phyloP scores from a whole-genome alignment of 2,888 invertebrate genomes.

The Hololepta plana region DNA sequence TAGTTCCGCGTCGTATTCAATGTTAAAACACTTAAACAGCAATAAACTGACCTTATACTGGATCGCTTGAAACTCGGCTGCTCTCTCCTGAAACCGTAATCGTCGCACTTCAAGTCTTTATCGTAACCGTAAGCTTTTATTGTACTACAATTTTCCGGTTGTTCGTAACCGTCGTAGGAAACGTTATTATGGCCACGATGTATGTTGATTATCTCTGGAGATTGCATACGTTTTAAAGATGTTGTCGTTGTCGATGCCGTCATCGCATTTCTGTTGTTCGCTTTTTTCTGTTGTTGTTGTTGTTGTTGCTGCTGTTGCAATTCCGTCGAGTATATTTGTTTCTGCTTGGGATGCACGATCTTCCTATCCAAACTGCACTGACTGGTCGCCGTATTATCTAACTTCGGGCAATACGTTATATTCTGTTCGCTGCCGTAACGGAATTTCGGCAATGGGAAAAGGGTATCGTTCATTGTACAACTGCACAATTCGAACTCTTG shows the following conservation, averaged over 20 bases:
- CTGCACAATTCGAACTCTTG: conserved; percentile 14
- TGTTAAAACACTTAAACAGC: background rate
- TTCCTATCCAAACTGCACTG: conserved; percentile 31
- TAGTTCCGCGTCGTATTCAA: no score
- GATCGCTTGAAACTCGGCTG: conserved; percentile 16
- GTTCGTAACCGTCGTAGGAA: conserved; percentile 19
- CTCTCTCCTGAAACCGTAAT: conserved; percentile 21
- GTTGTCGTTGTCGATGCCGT: background rate
- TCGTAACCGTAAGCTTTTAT: conserved; percentile 18
- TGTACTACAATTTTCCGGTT: conserved; percentile 18
- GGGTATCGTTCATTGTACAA: conserved; percentile 5
- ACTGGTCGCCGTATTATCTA: conserved; percentile 18
- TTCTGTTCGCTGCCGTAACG: conserved; percentile 18
- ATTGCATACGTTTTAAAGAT: conserved; percentile 17
- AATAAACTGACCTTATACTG: conserved; percentile 14
- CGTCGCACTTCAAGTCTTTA: conserved; percentile 21
- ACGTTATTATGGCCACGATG: conserved; percentile 20
- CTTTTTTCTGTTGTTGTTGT: no score
- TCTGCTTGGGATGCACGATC: conserved; percentile 10
- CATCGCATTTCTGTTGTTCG: background rate
- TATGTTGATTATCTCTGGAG: conserved; percentile 25
- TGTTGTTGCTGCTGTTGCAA: no score
- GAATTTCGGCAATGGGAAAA: conserved; percentile 12
- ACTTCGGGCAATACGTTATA: conserved; percentile 18
- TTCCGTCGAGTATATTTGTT: no score